These are phyloP conservation scores for Apoda limacodes DNA, from an alignment of 2,888 invertebrate genomes.

Conservation along the genomic window DNA sequence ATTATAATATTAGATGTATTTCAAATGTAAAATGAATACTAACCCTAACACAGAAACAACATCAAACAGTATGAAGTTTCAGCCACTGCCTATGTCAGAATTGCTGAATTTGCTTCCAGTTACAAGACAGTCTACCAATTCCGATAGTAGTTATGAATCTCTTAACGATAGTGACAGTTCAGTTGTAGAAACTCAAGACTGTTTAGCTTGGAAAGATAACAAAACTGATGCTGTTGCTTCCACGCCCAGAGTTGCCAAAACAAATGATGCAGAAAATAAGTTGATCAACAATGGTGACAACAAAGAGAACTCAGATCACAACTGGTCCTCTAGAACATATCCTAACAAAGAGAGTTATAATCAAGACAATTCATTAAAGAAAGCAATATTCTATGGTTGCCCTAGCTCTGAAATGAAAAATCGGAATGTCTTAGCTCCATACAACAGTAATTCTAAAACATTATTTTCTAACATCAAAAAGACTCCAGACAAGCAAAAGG, in stretches of 20 bases:
- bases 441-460: slow-evolving; percentile 26
- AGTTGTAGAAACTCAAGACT: slow-evolving; percentile 33
- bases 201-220: slow-evolving; percentile 31
- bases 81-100: slow-evolving; percentile 58
- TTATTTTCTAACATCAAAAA: slow-evolving; percentile 28
- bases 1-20: no score
- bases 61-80: slow-evolving; percentile 52
- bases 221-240: slow-evolving; percentile 29
- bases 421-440: slow-evolving; percentile 30
- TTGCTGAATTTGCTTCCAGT: slow-evolving; percentile 49
- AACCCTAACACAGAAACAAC: slow-evolving; percentile 50
- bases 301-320: slow-evolving; percentile 39
- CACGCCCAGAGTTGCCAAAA: slow-evolving; percentile 36
- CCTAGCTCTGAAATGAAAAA: slow-evolving; percentile 32
- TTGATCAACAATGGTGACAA: slow-evolving; percentile 25
- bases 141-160: slow-evolving; percentile 39
- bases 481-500: slow-evolving; percentile 37
- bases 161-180: slow-evolving; percentile 50
- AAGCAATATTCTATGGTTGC: slow-evolving; percentile 17
- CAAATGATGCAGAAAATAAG: slow-evolving; percentile 43
- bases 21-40: no score
- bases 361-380: slow-evolving; percentile 22
- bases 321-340: slow-evolving; percentile 30
- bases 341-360: no score
- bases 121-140: slow-evolving; percentile 33